phyloP scores from a whole-genome alignment of 2,888 invertebrate genomes.

The Helicoverpa assulta region DNA sequence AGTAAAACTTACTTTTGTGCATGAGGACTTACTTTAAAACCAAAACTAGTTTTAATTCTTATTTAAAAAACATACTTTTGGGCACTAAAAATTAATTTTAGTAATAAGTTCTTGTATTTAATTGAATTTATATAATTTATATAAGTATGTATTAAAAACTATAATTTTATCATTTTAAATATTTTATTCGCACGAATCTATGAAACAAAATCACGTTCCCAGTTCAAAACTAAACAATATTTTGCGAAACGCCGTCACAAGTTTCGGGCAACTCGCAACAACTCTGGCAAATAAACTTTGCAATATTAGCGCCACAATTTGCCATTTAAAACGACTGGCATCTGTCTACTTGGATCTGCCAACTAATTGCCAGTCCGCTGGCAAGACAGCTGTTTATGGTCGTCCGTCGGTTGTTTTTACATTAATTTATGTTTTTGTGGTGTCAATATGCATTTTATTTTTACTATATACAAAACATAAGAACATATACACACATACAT shows the following conservation, averaged over 20 bases:
- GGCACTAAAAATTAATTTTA: too few species aligned
- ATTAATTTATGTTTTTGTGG: not conserved
- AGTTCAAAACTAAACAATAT: constrained; percentile 12
- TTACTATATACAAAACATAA: too few species aligned
- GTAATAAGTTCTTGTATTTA: too few species aligned
- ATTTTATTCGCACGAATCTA: too few species aligned
- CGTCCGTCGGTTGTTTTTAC: constrained; percentile 13
- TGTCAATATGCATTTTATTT: not conserved
- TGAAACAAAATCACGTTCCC: not conserved
- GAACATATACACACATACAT: too few species aligned
- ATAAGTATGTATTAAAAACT: too few species aligned
- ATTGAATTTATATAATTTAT: too few species aligned
- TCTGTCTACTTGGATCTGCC: constrained; percentile 34
- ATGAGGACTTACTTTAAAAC: not conserved
- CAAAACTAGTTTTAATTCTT: not conserved
- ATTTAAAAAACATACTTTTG: too few species aligned
- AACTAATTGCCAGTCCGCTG: constrained; percentile 54
- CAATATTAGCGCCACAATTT: constrained; percentile 37
- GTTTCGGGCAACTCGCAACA: constrained; percentile 32
- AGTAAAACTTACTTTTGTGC: too few species aligned
- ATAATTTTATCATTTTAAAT: too few species aligned
- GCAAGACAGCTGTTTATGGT: constrained; percentile 35
- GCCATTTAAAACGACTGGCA: constrained; percentile 50
- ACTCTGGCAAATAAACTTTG: constrained; percentile 46
- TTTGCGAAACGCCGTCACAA: constrained; percentile 1